phyloP scores from a whole-genome alignment of 2,113 vertebrate genomes.

The Glaucomys volans region DNA sequence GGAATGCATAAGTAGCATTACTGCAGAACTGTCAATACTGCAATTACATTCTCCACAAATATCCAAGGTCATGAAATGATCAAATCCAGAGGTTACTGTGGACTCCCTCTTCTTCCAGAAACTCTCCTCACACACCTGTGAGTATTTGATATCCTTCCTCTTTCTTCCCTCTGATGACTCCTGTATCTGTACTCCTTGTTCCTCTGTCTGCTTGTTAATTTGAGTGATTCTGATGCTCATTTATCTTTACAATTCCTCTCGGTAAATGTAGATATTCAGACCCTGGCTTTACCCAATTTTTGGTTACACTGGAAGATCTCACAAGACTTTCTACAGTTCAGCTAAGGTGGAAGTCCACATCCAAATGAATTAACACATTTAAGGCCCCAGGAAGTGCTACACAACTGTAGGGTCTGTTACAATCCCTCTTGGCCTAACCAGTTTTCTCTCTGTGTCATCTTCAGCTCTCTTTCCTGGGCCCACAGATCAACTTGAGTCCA shows the following conservation, averaged over 20 bases:
- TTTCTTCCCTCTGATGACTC: background rate
- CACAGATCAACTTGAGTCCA: background rate
- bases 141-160: too few relatives aligned
- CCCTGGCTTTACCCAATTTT: background rate
- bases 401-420: rapidly evolving
- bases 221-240: background rate
- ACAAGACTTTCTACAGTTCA: background rate
- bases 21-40: background rate
- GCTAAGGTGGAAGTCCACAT: background rate
- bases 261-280: background rate
- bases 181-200: background rate
- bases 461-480: background rate
- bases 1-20: rapidly evolving
- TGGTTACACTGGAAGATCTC: background rate
- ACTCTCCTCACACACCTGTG: background rate
- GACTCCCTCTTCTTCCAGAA: background rate
- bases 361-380: background rate
- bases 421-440: background rate
- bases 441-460: background rate
- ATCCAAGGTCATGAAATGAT: background rate
- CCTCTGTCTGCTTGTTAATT: background rate
- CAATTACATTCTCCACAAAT: background rate
- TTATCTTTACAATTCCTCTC: background rate
- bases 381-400: background rate
- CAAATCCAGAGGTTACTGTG: background rate